Evolutionary conservation across 1,140 invertebrate species (phyloP).

Genomic region (Harlomillsia oculata): DNA sequence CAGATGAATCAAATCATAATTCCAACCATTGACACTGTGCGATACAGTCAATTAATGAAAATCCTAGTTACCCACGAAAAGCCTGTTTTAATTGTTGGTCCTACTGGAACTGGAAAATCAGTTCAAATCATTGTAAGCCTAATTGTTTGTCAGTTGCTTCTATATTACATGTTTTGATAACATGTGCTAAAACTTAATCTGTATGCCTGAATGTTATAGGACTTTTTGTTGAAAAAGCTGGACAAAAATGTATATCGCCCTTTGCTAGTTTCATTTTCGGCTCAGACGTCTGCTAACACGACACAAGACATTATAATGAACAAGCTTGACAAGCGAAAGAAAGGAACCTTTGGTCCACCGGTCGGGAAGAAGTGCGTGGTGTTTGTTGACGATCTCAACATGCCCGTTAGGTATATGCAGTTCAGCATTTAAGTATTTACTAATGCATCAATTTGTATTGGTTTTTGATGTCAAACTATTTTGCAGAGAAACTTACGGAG

Average conservation of each 20-base stretch:
- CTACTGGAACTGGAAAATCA: slow-evolving; percentile 87
- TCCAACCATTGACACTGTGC: slow-evolving; percentile 76
- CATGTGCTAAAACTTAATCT: background rate
- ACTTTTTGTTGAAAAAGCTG: slow-evolving; percentile 74
- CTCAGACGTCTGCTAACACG: slow-evolving; percentile 84
- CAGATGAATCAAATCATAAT: slow-evolving; percentile 91
- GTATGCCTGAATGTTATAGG: slow-evolving; percentile 40
- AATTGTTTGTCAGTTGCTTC: background rate
- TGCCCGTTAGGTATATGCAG: slow-evolving; percentile 59
- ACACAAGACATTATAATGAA: slow-evolving; percentile 93
- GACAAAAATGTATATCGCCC: slow-evolving; percentile 73
- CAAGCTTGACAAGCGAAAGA: slow-evolving; percentile 83
- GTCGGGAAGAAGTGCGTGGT: slow-evolving; percentile 79
- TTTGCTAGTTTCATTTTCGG: slow-evolving; percentile 82
- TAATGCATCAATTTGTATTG: no score
- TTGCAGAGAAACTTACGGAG: slow-evolving; percentile 48
- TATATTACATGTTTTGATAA: background rate
- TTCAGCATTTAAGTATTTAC: background rate
- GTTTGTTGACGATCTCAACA: slow-evolving; percentile 90
- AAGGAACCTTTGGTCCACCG: slow-evolving; percentile 87
- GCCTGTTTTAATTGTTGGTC: slow-evolving; percentile 73
- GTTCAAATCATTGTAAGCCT: slow-evolving; percentile 56
- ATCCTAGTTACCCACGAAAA: slow-evolving; percentile 69
- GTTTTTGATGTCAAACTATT: background rate
- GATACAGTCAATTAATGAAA: slow-evolving; percentile 66